phyloP scores from a whole-genome alignment of 1,140 invertebrate species.

The Camponotus pennsylvanicus region DNA sequence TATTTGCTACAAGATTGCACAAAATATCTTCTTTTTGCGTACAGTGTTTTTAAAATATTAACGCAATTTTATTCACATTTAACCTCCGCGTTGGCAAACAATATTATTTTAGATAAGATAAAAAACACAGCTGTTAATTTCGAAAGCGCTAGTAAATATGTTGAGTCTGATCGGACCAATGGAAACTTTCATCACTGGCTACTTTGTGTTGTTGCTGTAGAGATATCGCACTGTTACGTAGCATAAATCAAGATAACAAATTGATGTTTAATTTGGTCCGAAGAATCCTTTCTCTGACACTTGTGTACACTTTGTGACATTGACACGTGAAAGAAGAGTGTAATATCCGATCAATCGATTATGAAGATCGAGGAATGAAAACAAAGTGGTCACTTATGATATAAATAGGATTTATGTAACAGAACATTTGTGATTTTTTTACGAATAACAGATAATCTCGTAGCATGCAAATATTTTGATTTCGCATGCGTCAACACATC shows the following conservation, averaged over 20 bases:
- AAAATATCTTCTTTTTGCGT: not conserved
- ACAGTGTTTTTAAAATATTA: constrained; percentile 7
- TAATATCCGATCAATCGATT: constrained; percentile 11
- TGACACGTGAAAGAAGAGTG: constrained; percentile 22
- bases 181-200: constrained; percentile 25
- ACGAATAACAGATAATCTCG: not conserved
- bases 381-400: constrained; percentile 22
- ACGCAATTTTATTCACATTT: not conserved
- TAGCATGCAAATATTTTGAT: constrained; percentile 20
- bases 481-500: not conserved
- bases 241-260: constrained; percentile 47
- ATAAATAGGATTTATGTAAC: constrained; percentile 25
- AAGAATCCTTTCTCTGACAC: constrained; percentile 21
- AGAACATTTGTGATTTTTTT: not conserved
- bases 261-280: constrained; percentile 26
- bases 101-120: constrained; percentile 69
- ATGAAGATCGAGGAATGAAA: constrained; percentile 27
- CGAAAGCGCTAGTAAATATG: constrained; percentile 11
- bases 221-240: constrained; percentile 24
- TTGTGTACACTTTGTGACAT: constrained; percentile 41
- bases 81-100: not conserved
- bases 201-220: not conserved
- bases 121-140: constrained; percentile 63
- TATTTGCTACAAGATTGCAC: not conserved
- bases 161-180: constrained; percentile 28